Conservation (phyloP, 2,888 invertebrate genomes). For the Salticus scenicus region DNA sequence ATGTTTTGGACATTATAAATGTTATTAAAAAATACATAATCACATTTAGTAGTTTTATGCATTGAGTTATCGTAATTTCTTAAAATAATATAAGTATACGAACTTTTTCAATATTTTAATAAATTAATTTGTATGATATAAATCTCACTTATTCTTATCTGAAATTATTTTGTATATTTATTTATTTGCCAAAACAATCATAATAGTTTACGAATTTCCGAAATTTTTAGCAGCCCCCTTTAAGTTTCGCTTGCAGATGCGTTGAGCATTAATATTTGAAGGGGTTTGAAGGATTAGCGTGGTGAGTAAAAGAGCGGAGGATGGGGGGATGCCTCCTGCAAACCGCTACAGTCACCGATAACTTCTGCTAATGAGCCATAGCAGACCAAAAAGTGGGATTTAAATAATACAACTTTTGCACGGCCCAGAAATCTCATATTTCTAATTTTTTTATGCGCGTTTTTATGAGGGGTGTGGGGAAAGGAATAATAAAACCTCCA, state of each 20-base stretch:
- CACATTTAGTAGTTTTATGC: no score
- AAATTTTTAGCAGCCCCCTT: slow-evolving; percentile 32
- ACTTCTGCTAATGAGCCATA: slow-evolving; percentile 66
- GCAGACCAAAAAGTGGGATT: slow-evolving; percentile 68
- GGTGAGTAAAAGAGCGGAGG: slow-evolving; percentile 27
- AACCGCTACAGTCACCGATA: slow-evolving; percentile 65
- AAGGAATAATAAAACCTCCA: slow-evolving; percentile 42
- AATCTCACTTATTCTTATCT: no score
- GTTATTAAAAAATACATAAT: no score
- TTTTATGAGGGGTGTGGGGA: not conserved
- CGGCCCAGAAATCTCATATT: slow-evolving; percentile 37
- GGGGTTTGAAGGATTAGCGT: slow-evolving; percentile 68
- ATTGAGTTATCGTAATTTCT: no score
- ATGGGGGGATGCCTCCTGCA: slow-evolving; percentile 19
- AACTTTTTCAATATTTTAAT: no score
- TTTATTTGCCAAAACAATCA: no score
- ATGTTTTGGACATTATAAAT: no score
- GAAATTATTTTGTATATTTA: no score
- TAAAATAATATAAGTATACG: no score
- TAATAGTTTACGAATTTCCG: no score
- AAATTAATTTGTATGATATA: no score
- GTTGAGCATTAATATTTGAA: slow-evolving; percentile 68
- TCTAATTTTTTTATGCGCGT: slow-evolving; percentile 37
- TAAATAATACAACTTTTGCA: slow-evolving; percentile 69
- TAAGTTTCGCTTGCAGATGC: slow-evolving; percentile 48